Evolutionary conservation across 2,797 vertebrate species (phyloP), one percentile per base, ranked within the genome.

Genomic region (Sebastes steindachneri): DNA sequence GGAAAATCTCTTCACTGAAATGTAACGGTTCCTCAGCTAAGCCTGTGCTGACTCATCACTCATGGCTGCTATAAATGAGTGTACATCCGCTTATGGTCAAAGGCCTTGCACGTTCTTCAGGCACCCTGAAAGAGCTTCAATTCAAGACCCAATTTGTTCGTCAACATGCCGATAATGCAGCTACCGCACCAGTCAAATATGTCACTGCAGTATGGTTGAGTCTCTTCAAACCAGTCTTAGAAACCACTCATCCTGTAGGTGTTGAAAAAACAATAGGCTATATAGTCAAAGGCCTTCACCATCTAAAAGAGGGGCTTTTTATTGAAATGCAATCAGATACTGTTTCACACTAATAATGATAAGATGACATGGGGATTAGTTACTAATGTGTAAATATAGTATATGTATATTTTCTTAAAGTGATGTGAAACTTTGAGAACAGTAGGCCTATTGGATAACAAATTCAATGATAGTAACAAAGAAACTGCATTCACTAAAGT

Each of bases 41-140:
- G 88, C 74, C 78, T 4, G 28, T 9, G 85, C 89, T 90, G 90
- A 92, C 83, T 93, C 91, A 92, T 90, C 83, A 68, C 76, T 83
- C 73, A 28, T 17, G 37, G 60, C 71, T 12, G 77, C 68, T 80
- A 11, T 45, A 72, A 80, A 72, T 82, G 89, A 89, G 70, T 10
- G 82, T 60, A 80, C 85, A 90, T 90, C 81, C 80, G 73, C 83
- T 91, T 78, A 69, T 26, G 86, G 92, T 88, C 87, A 75, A 83
- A 85, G 77, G 71, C 73, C 70, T 58, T 0, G 35, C 64, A 2
- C 37, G 58, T 68, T 82, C 68, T 57, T 25, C 54, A 33, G 64
- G 35, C 58, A 17, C 45, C 11, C 69, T 4, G 31, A 45, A 45
- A 45, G 33, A 68, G 68, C 41, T 58, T 64, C 71, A 3, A 53